A percentile compares a stretch with the other conserved stretches of the same genome.
These are phyloP conservation scores for Pampusana beccarii DNA, from an alignment of 2,113 vertebrate species.

Conservation along the genomic window DNA sequence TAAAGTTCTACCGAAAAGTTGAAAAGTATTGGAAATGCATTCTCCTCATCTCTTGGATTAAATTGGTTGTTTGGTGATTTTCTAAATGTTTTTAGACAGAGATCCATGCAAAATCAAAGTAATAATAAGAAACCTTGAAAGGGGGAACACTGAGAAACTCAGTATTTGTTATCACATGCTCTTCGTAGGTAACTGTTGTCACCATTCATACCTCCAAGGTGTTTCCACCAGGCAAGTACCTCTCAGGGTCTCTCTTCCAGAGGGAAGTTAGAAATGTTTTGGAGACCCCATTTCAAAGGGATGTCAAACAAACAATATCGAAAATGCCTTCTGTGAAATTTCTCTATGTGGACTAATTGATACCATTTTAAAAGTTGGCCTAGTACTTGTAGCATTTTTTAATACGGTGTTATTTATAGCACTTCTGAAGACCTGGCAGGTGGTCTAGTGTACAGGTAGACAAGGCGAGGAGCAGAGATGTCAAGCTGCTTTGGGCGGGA, in stretches of 20 bases:
- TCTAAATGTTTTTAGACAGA: not conserved
- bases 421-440: not conserved
- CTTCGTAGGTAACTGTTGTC: not conserved
- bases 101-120: not conserved
- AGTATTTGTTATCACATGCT: not conserved
- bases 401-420: not conserved
- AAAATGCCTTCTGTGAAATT: not conserved
- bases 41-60: not conserved
- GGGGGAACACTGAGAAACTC: not conserved
- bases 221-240: not conserved
- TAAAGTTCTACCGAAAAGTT: not conserved
- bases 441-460: not conserved
- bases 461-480: not conserved
- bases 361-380: not conserved
- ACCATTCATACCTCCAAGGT: not conserved
- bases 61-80: not conserved
- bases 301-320: not conserved
- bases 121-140: not conserved
- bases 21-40: not conserved
- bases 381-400: not conserved
- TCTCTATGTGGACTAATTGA: not conserved
- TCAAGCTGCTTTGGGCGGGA: not conserved
- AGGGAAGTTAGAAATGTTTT: not conserved
- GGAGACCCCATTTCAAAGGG: not conserved
- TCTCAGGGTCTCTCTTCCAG: not conserved